Base-by-base conservation (phyloP, 2,797 vertebrate species). In the Fringilla coelebs region DNA sequence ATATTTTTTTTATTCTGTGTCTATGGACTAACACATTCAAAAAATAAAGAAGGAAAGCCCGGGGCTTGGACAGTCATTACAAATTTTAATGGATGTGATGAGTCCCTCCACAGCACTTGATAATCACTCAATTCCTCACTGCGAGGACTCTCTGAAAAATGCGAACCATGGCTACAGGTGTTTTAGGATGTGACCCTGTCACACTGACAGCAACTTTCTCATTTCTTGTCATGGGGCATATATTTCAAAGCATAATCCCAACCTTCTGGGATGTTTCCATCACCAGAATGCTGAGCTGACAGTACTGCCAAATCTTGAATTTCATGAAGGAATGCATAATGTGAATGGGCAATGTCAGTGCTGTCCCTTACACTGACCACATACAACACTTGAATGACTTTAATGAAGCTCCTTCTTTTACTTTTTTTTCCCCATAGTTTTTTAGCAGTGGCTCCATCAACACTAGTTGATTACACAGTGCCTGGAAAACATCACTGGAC, bases 361-460 rank as follows among this genome's bases (percentile, higher is more conserved):
- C 24, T 92, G 57, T 48, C 62, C 75, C 81, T 58, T 40, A 82
- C 25, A 24, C 8, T 71, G 81, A n/a, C 13, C 6, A 4, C 12
- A n/a, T 32, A 29, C 5, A 49, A 52, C 17, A 40, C 6, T 61
- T 52, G 4, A 58, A 3, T 58, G 49, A 51, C 17, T 72, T 74
- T 19, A 40, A 24, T 36, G 11, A 90, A 48, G 26, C n/a, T 26
- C 13, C 7, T 43, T 51, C 2, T 75, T 46, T 36, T 52, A 17
- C 1, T n/a, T 13, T 65, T 16, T n/a, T n/a, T 34, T 4, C 0
- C 13, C 18, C 8, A 1, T 34, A 3, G 0, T 19, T 74, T 80
- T 78, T 40, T 46, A 46, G 9, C 14, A 72, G 38, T 60, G 41
- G 11, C 7, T 58, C 4, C 2, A 1, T 40, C 31, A 60, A 48